Percentiles rank a stretch among this genome's conserved stretches.
phyloP scores from a whole-genome alignment of 1,140 invertebrate genomes.

The Holotrichia oblita region DNA sequence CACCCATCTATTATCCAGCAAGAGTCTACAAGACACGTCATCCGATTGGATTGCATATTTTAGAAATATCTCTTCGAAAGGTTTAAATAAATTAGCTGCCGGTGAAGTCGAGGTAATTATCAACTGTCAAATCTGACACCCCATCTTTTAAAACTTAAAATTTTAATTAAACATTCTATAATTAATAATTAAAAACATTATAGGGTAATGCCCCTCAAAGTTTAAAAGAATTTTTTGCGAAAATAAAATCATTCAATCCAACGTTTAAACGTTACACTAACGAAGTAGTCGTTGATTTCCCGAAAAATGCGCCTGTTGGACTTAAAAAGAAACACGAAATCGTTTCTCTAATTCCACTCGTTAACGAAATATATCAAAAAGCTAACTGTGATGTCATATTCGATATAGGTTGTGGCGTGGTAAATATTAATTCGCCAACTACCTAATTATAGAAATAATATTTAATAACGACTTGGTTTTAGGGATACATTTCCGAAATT shows the following conservation, averaged over 20 bases:
- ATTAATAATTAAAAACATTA: conserved; percentile 45
- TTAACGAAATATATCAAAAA: conserved; percentile 66
- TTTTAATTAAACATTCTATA: neutral
- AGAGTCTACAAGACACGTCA: conserved; percentile 67
- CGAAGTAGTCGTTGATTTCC: conserved; percentile 50
- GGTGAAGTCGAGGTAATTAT: conserved; percentile 49
- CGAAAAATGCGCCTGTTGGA: conserved; percentile 60
- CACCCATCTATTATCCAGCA: conserved; percentile 69
- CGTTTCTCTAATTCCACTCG: conserved; percentile 66
- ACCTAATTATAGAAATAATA: neutral
- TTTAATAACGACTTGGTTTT: conserved; percentile 44
- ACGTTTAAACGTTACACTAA: conserved; percentile 44
- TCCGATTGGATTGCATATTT: conserved; percentile 64
- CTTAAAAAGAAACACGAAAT: conserved; percentile 79
- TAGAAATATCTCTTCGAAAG: conserved; percentile 59
- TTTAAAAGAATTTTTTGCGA: conserved; percentile 62
- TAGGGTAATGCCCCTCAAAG: conserved; percentile 60
- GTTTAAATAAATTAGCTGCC: conserved; percentile 62
- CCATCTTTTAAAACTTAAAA: no score
- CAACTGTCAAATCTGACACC: no score
- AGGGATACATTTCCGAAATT: conserved; percentile 82
- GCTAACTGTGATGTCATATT: conserved; percentile 69
- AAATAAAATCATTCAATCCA: conserved; percentile 42
- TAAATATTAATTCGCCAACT: conserved; percentile 61
- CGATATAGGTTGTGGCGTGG: conserved; percentile 84